phyloP scores from a whole-genome alignment of 2,888 invertebrate species.

The Orthonychiurus folsomi region DNA sequence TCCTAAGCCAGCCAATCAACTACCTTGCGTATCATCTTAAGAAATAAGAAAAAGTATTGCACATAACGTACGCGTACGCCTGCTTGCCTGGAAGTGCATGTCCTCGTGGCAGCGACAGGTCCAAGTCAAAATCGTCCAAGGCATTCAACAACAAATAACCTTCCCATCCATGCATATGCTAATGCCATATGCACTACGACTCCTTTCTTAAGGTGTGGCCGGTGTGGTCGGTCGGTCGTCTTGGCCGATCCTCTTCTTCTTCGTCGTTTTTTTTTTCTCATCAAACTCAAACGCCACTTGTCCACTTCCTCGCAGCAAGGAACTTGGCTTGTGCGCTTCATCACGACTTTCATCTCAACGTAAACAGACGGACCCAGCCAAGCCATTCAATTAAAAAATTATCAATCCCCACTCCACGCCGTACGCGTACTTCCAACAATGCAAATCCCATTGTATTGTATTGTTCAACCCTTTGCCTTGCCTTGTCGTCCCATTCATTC shows the following conservation, averaged over 20 bases:
- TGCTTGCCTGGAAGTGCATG: background rate
- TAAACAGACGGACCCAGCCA: background rate
- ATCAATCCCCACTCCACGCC: background rate
- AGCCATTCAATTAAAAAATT: background rate
- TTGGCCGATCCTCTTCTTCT: background rate
- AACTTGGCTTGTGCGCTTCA: background rate
- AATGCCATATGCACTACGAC: background rate
- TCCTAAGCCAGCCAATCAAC: no score
- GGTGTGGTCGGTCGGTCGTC: no score
- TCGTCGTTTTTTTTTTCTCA: background rate
- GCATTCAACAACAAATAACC: constrained; percentile 1
- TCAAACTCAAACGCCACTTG: no score
- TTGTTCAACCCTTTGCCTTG: no score
- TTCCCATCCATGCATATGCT: background rate
- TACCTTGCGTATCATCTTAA: no score
- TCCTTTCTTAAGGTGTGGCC: background rate
- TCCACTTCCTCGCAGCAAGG: background rate
- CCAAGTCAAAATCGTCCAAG: no score
- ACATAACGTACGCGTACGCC: no score
- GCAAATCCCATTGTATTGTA: background rate
- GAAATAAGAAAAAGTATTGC: no score
- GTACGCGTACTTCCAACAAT: background rate
- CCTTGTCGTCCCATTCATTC: no score
- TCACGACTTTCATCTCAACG: background rate
- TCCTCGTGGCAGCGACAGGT: no score